These are phyloP conservation scores for Notothenia rossii DNA, from an alignment of 2,113 vertebrate species.

Conservation along the genomic window DNA sequence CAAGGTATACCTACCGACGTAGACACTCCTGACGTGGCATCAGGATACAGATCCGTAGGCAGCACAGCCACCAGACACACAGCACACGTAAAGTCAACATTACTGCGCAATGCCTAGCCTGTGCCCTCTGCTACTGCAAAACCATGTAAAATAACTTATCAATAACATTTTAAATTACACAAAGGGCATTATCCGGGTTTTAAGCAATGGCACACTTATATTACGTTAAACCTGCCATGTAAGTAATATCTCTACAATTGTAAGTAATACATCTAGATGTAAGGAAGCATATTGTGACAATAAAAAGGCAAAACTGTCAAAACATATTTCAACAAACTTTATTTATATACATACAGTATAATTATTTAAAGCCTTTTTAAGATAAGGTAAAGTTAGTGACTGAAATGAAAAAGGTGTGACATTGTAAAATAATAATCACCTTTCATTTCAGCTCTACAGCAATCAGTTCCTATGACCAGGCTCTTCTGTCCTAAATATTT, in stretches of 20 bases:
- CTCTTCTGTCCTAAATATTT: not conserved
- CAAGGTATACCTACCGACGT: constrained; percentile 42
- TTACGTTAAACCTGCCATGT: too few relatives aligned
- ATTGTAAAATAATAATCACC: constrained; percentile 29
- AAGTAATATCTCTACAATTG: too few relatives aligned
- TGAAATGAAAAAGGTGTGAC: too few relatives aligned
- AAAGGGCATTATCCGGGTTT: too few relatives aligned
- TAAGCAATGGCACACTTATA: too few relatives aligned
- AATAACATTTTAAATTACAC: too few relatives aligned
- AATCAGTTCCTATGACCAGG: not conserved
- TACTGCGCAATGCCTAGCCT: not conserved
- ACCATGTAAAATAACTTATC: not conserved
- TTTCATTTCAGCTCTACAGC: constrained; percentile 22
- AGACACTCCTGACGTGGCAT: constrained; percentile 82
- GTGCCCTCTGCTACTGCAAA: not conserved
- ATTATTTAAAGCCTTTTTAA: not conserved
- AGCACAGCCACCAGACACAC: not conserved
- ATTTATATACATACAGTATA: constrained; percentile 65
- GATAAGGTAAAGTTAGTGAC: too few relatives aligned
- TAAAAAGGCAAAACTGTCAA: not conserved
- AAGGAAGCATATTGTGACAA: too few relatives aligned
- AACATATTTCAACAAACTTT: constrained; percentile 53
- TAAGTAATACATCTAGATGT: too few relatives aligned
- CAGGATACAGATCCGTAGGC: constrained; percentile 63
- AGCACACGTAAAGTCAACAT: not conserved